phyloP scores from a whole-genome alignment of 2,888 invertebrate genomes.

The Meghimatium bilineatum region DNA sequence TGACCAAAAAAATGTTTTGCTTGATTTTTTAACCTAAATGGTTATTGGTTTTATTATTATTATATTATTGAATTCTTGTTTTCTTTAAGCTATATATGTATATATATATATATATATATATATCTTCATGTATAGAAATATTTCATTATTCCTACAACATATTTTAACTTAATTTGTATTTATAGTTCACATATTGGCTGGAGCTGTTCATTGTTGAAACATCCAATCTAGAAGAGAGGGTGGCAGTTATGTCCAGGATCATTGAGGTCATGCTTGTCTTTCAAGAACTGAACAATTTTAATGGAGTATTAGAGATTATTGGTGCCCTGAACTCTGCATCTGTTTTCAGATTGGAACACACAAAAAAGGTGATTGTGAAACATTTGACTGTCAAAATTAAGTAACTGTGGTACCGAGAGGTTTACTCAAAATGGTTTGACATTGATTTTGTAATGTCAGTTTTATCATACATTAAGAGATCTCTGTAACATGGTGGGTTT shows the following conservation, averaged over 20 bases:
- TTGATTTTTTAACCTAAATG: too few species aligned
- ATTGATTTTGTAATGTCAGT: too few species aligned
- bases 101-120: too few species aligned
- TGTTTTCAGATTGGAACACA: conserved; percentile 90
- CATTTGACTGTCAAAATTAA: not conserved
- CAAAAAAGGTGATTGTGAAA: conserved; percentile 78
- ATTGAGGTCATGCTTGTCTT: conserved; percentile 96
- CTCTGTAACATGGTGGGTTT: too few species aligned
- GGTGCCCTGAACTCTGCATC: conserved; percentile 95
- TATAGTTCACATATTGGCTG: conserved; percentile 95
- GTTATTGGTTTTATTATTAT: too few species aligned
- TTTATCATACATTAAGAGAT: too few species aligned
- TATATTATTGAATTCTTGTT: too few species aligned
- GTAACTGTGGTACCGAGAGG: not conserved
- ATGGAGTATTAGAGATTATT: conserved; percentile 94
- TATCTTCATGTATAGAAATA: too few species aligned
- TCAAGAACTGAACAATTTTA: conserved; percentile 98
- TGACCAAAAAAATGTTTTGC: too few species aligned
- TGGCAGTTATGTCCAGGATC: conserved; percentile 90
- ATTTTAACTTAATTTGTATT: not conserved
- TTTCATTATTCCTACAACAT: not conserved
- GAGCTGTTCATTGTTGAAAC: conserved; percentile 96
- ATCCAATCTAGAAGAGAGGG: conserved; percentile 95
- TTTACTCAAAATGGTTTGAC: not conserved
- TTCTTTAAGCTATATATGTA: too few species aligned